phyloP scores from a whole-genome alignment of 2,797 vertebrate species.

The Gila robusta region DNA sequence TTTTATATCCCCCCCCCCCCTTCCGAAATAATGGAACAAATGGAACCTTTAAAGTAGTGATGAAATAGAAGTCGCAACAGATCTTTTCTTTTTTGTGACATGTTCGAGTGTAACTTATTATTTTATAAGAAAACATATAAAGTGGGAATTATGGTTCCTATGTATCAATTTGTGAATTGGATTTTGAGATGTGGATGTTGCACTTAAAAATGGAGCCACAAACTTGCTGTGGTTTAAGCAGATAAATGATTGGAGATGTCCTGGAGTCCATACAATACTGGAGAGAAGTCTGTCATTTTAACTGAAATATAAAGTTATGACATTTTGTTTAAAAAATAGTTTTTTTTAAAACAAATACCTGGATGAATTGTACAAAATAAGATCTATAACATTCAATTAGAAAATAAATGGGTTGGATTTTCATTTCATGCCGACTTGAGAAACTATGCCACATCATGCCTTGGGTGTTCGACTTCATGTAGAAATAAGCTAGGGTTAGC shows the following conservation, averaged over 20 bases:
- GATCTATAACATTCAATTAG: neutral
- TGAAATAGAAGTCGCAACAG: neutral
- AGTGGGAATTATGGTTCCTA: neutral
- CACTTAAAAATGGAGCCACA: neutral
- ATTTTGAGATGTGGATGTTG: neutral
- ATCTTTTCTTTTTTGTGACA: neutral
- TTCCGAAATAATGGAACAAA: neutral
- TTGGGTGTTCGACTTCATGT: constrained; percentile 14
- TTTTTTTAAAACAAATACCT: neutral
- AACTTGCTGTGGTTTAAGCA: neutral
- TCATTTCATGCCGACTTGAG: neutral
- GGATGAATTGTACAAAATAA: neutral
- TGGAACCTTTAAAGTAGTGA: neutral
- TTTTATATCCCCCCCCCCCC: neutral
- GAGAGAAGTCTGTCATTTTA: neutral
- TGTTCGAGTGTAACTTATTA: neutral
- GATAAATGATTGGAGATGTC: neutral
- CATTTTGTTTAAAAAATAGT: neutral
- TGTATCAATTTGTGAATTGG: neutral
- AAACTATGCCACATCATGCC: neutral
- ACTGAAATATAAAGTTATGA: too few relatives aligned
- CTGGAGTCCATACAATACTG: neutral
- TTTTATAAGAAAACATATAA: neutral
- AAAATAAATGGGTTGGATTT: neutral
- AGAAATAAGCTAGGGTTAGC: constrained; percentile 3